Evolutionary conservation across 2,113 vertebrate genomes (phyloP).

Genomic region (Rousettus leschenaultii): DNA sequence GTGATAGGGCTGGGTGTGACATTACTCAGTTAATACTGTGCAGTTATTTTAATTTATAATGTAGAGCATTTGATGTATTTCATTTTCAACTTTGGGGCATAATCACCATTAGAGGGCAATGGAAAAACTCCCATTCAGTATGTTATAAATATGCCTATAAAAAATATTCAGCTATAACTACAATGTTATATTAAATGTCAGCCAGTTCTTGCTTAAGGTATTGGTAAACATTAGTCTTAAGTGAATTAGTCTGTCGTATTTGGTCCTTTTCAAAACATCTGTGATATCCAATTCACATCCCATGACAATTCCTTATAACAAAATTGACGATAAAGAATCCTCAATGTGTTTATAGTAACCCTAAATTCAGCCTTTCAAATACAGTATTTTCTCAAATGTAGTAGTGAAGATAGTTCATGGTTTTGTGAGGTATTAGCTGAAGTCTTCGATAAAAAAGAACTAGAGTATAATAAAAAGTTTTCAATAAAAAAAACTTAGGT

Average conservation of each 20-base stretch:
- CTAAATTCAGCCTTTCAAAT: not conserved
- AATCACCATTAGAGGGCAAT: not conserved
- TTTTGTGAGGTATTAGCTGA: conserved; percentile 10
- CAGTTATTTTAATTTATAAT: not conserved
- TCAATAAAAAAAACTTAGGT: not conserved
- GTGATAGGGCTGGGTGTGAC: not conserved
- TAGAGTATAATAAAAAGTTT: not conserved
- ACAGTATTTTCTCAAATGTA: not conserved
- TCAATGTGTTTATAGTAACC: not conserved
- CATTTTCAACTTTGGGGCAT: not conserved
- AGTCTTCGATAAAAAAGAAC: not conserved
- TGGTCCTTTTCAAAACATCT: not conserved
- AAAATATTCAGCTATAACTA: not conserved
- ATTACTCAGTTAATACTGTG: not conserved
- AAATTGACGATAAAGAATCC: not conserved
- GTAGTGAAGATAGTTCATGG: not conserved
- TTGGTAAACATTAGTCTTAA: not conserved
- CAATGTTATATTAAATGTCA: not conserved
- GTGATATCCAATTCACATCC: not conserved
- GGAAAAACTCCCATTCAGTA: not conserved
- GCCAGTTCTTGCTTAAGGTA: not conserved
- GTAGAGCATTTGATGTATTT: not conserved
- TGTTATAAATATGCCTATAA: not conserved
- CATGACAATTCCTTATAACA: not conserved
- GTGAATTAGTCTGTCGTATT: not conserved